A percentile compares a stretch with the other conserved stretches of the same genome.
phyloP scores from a whole-genome alignment of 2,888 invertebrate species.

The Lucinisca nassula region DNA sequence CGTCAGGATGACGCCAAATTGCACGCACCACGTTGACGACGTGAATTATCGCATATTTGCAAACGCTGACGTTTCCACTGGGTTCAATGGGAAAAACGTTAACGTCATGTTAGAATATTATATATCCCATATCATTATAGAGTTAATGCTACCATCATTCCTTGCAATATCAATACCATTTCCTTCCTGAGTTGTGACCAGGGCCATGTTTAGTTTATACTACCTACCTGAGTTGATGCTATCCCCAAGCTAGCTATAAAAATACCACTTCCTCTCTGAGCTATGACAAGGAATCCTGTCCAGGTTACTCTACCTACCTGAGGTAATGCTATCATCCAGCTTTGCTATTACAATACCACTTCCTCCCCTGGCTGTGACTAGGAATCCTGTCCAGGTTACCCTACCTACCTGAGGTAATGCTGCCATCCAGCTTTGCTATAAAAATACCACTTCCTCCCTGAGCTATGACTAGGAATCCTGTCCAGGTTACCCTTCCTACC shows the following conservation, averaged over 20 bases:
- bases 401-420: slow-evolving; percentile 67
- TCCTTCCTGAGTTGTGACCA: slow-evolving; percentile 80
- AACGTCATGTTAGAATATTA: too few species aligned
- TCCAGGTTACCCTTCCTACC: slow-evolving; percentile 83
- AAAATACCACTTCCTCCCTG: slow-evolving; percentile 86
- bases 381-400: slow-evolving; percentile 83
- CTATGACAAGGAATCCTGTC: slow-evolving; percentile 85
- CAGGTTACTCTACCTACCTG: slow-evolving; percentile 70
- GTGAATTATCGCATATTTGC: too few species aligned
- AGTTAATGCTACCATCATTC: slow-evolving; percentile 84
- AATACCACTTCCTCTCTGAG: slow-evolving; percentile 86
- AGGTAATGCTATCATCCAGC: slow-evolving; percentile 74
- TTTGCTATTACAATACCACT: slow-evolving; percentile 87
- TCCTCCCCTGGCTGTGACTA: slow-evolving; percentile 85
- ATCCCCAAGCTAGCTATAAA: slow-evolving; percentile 85
- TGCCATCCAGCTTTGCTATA: too few species aligned
- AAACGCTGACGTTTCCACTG: too few species aligned
- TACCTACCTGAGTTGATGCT: slow-evolving; percentile 85
- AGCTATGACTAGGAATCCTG: slow-evolving; percentile 86
- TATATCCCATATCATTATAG: too few species aligned
- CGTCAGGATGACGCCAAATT: too few species aligned
- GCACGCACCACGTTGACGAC: too few species aligned
- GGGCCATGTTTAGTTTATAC: slow-evolving; percentile 84
- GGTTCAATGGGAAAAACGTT: too few species aligned
- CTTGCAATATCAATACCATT: slow-evolving; percentile 65